Conservation (phyloP, 2,888 invertebrate species). For the Pseudococcus longispinus region DNA sequence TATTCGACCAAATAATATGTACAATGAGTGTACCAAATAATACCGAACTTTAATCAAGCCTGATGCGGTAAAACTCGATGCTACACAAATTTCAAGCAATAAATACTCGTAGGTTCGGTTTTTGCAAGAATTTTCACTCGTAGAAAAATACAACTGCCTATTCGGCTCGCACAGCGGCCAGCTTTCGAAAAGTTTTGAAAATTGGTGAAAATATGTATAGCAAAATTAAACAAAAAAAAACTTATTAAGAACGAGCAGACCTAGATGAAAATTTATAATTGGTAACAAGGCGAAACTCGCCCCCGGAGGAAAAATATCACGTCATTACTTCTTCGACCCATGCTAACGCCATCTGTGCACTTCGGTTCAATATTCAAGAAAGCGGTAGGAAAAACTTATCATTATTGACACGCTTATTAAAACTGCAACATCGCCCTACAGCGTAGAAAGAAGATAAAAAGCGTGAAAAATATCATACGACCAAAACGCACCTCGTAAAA, state of each 20-base stretch:
- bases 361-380: background rate
- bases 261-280: background rate
- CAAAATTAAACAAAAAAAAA: background rate
- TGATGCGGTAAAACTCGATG: background rate
- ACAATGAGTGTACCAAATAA: too few relatives aligned
- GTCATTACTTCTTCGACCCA: background rate
- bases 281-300: background rate
- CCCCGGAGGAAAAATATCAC: background rate
- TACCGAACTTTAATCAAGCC: too few relatives aligned
- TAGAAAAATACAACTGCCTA: background rate
- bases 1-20: too few relatives aligned
- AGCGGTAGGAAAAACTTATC: slow-evolving; percentile 17
- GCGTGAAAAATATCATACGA: background rate
- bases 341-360: background rate
- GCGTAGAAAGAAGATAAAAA: background rate
- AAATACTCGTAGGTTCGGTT: background rate
- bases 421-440: background rate
- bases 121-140: background rate
- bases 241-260: background rate
- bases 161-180: background rate
- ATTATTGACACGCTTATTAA: slow-evolving; percentile 45
- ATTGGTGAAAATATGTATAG: background rate
- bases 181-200: background rate
- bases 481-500: background rate
- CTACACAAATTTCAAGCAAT: background rate